Base-by-base conservation (phyloP, 2,797 vertebrate genomes). In the Betta splendens region DNA sequence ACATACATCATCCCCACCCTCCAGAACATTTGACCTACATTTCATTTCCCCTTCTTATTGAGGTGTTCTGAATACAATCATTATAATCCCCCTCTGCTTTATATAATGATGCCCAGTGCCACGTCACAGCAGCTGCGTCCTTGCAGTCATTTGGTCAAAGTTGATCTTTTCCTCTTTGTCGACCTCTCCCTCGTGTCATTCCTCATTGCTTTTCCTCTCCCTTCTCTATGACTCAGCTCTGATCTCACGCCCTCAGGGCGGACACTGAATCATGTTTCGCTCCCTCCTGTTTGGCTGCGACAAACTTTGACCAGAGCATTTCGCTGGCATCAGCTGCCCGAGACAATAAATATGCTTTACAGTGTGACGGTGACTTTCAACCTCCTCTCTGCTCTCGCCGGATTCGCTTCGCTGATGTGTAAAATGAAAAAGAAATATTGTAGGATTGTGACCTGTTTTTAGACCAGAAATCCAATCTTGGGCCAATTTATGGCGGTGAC, bases 221-320 rank as follows among this genome's bases (percentile, higher is more conserved):
- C 26, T 64, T 23, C 37, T 60, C 56, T 44, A 9, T 72, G 75
- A 77, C 64, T 79, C 69, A 78, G 20, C 48, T 65, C 42, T 54
- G 61, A 66, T 72, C 59, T 69, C 46, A 39, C 13, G 83, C 72
- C 57, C 73, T 66, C 7, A n/a, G 37, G 47, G 42, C 39, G 20
- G 37, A 52, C 23, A 39, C 43, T 36, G 29, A 50, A 50, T 64
- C 5, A 11, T 46, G 77, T 61, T 58, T 44, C n/a, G n/a, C 58
- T 26, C 33, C 36, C 33, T 16, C 62, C 32, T 51, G 25, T 62
- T 28, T 63, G 74, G 85, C 73, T 81, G 78, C 72, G 79, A 78
- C 71, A 82, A 85, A 85, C 85, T 87, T 75, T 85, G 80, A 82
- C 79, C 75, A 44, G 81, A 61, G 79, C 51, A 64, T 83, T 84